Percentiles rank a stretch among this genome's conserved stretches.
Evolutionary conservation across 2,797 vertebrate genomes (phyloP).

Genomic region (Lates japonicus): DNA sequence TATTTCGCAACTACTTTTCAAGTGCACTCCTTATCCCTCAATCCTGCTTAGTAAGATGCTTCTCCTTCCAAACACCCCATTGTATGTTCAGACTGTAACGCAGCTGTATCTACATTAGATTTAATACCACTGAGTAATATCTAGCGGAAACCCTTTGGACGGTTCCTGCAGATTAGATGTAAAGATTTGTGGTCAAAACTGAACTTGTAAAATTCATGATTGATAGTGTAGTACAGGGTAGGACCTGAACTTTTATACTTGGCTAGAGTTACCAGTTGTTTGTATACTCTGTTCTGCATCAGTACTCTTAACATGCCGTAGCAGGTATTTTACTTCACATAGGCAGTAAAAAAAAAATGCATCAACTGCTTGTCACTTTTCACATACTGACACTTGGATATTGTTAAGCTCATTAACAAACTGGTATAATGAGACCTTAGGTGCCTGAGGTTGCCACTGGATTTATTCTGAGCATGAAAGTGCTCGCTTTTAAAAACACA

Average conservation of each 20-base stretch:
- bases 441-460: neutral
- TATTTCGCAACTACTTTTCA: neutral
- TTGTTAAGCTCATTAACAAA: neutral
- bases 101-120: neutral
- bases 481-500: neutral
- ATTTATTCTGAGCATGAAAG: neutral
- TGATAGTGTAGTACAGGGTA: neutral
- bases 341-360: too few relatives aligned
- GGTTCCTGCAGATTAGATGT: slow-evolving; percentile 1
- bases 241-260: neutral
- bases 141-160: neutral
- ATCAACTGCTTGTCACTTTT: neutral
- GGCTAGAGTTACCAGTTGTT: neutral
- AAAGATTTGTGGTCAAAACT: neutral
- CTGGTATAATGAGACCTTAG: neutral
- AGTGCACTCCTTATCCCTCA: neutral
- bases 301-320: neutral
- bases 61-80: neutral
- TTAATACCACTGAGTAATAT: neutral
- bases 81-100: neutral
- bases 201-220: neutral
- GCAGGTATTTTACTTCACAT: neutral
- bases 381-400: neutral
- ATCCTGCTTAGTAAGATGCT: neutral
- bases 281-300: neutral